phyloP scores from a whole-genome alignment of 2,888 invertebrate species.

The Brachyptera putata region DNA sequence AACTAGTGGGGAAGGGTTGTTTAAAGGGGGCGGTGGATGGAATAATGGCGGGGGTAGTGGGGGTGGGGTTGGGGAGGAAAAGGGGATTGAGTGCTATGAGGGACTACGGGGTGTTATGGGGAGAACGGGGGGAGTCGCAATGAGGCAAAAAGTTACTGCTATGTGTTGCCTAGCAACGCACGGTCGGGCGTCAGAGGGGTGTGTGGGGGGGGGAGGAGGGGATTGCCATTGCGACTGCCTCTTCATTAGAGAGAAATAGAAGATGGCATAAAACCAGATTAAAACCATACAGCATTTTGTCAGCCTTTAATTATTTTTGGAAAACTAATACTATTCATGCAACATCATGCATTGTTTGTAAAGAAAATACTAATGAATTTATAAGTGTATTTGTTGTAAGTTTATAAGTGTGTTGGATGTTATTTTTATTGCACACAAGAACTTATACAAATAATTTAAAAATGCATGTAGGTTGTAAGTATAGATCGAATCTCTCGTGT shows the following conservation, averaged over 20 bases:
- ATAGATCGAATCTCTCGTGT: too few relatives aligned
- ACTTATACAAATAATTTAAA: too few relatives aligned
- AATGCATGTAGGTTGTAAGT: too few relatives aligned
- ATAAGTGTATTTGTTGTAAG: too few relatives aligned
- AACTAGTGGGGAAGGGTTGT: background rate
- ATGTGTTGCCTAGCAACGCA: background rate
- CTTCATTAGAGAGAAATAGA: background rate
- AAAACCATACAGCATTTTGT: background rate
- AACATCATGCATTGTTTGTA: too few relatives aligned
- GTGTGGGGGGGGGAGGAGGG: background rate
- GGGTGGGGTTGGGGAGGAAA: background rate
- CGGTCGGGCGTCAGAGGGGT: too few relatives aligned
- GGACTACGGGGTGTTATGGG: background rate
- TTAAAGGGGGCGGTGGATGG: background rate
- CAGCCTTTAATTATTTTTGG: background rate
- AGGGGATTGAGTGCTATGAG: background rate
- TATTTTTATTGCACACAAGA: too few relatives aligned
- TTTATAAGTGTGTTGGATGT: too few relatives aligned
- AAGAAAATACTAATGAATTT: too few relatives aligned
- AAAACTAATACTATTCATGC: background rate
- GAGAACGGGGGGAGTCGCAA: background rate
- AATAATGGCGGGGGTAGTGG: background rate
- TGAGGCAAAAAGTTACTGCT: background rate
- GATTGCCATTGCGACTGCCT: background rate
- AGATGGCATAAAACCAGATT: too few relatives aligned